Conservation (phyloP, 2,888 invertebrate species). For the Pammene fasciana region DNA sequence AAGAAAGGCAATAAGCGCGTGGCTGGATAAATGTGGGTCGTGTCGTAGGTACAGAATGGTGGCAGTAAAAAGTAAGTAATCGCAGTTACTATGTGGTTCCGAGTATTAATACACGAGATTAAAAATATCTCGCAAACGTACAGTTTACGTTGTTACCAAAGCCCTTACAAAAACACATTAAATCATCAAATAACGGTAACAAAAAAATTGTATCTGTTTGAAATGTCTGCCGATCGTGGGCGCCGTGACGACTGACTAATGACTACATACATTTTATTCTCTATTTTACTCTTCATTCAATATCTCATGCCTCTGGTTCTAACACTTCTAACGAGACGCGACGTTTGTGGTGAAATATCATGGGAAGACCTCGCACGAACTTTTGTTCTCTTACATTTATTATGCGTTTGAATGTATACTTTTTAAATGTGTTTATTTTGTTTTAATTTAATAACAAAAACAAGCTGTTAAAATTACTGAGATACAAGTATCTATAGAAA, state of each 20-base stretch:
- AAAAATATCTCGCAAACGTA: background rate
- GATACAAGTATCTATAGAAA: no score
- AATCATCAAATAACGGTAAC: background rate
- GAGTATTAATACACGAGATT: no score
- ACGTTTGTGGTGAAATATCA: background rate
- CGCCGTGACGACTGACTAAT: slow-evolving; percentile 23
- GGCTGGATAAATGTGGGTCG: no score
- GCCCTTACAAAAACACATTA: background rate
- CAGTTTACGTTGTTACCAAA: background rate
- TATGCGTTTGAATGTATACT: no score
- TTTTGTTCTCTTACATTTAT: background rate
- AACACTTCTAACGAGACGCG: slow-evolving; percentile 7
- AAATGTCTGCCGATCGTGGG: slow-evolving; percentile 4
- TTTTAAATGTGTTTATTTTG: no score
- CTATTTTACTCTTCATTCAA: slow-evolving; percentile 27
- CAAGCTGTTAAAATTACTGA: no score
- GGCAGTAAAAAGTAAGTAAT: no score
- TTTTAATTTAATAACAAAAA: no score
- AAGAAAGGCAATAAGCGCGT: no score
- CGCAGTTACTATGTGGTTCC: no score
- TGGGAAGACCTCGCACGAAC: background rate
- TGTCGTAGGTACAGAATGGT: no score
- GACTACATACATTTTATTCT: slow-evolving; percentile 24
- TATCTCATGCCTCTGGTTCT: slow-evolving; percentile 8
- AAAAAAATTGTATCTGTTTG: slow-evolving; percentile 1